These are phyloP conservation scores for Marasmarcha lunaedactyla DNA, from an alignment of 2,888 invertebrate genomes.

Conservation along the genomic window DNA sequence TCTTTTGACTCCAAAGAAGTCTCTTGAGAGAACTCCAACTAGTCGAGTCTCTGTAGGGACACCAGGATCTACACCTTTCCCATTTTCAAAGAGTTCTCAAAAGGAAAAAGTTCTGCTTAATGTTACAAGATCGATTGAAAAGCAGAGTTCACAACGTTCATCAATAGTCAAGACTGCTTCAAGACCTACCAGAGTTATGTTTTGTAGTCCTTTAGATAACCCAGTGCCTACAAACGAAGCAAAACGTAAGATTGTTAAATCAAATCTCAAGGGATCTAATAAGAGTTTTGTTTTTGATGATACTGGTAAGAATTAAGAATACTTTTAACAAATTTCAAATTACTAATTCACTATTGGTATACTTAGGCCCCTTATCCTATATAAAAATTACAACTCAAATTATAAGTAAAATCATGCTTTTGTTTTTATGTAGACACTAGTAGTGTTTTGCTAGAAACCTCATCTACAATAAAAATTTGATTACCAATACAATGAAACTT, in stretches of 20 bases:
- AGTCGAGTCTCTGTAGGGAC: constrained; percentile 32
- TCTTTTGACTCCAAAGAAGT: constrained; percentile 3
- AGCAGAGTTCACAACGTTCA: constrained; percentile 21
- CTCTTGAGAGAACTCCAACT: constrained; percentile 25
- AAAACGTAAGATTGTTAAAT: constrained; percentile 50
- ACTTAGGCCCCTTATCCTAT: no score
- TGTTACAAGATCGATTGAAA: constrained; percentile 49
- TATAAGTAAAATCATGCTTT: no score
- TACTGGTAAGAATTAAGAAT: constrained; percentile 29
- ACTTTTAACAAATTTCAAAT: no score
- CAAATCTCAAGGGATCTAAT: constrained; percentile 57
- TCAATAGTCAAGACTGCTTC: constrained; percentile 23
- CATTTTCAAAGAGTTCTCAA: constrained; percentile 22
- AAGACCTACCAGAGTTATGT: constrained; percentile 46
- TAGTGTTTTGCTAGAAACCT: no score
- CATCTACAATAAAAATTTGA: no score
- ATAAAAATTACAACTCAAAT: no score
- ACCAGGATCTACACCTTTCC: constrained; percentile 50
- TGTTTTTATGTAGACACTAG: no score
- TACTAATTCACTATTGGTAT: no score
- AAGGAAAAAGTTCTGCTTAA: constrained; percentile 35
- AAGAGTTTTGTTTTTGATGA: constrained; percentile 58
- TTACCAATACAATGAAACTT: no score
- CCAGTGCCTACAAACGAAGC: constrained; percentile 27
- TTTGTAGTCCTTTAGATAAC: constrained; percentile 51